Evolutionary conservation across 2,888 invertebrate species (phyloP), one percentile per base, ranked within the genome.

Genomic region (Ariolimax columbianus): DNA sequence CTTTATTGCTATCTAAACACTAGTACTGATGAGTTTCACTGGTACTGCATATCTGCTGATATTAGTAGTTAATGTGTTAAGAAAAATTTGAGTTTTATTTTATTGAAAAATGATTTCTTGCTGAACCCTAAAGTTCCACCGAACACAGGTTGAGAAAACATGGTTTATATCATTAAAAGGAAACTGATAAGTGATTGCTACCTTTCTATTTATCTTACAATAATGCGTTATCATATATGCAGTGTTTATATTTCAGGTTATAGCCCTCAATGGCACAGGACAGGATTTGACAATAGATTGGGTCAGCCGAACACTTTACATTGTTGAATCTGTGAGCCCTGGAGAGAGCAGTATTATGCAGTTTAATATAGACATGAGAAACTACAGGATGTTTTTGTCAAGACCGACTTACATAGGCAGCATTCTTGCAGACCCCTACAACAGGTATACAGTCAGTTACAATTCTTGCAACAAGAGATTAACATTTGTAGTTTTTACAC

Each of bases 241-340:
- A 63, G 3, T 43, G 51, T 33, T 51, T n/a, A 0, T 79, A 66
- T 70, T 89, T 23, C 86, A 92, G 92, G 78, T 92, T 72, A 77
- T 91, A 51, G 84, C 90, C n/a, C 84, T 92, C 33, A 88, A 89
- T 38, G 89, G 89, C n/a, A 95, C 95, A 55, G 96, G 95, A 0
- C 93, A 95, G 19, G 96, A 97, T 86, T 94, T 98, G 40, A 96
- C 97, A 1, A 95, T 97, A 0, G 98, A 98, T 94, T 98, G 98
- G 98, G 95, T 98, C 72, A 96, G 97, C 79, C 95, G 97, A 78
- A 96, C 96, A 77, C 95, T 98, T 14, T 98, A 97, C 93, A 97
- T 97, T 96, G 95, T 96, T 0, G 97, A 97, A 93, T 92, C 95
- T 33, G 94, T 95, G 51, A 93, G 93, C 91, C 83, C 86, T 91